Conservation (phyloP, 2,113 vertebrate genomes). For the Anoplopoma fimbria region DNA sequence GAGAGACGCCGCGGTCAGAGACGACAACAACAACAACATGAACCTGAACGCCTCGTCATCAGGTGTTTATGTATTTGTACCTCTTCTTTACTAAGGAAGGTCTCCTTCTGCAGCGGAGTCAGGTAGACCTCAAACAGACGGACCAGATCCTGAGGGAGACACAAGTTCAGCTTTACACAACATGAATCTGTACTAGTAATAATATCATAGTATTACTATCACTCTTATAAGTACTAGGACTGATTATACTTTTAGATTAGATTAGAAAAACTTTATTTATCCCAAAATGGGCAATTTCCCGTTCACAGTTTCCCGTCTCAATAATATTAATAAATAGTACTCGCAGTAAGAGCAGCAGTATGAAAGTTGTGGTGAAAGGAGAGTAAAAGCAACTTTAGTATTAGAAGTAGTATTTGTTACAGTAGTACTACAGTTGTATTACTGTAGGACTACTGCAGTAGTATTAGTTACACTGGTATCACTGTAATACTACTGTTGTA, state of each 20-base stretch:
- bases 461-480: too few relatives aligned
- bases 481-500: too few relatives aligned
- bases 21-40: not conserved
- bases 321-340: too few relatives aligned
- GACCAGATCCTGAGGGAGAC: slow-evolving; percentile 87
- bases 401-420: not conserved
- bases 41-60: not conserved
- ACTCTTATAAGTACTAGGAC: not conserved
- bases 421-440: too few relatives aligned
- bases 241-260: too few relatives aligned
- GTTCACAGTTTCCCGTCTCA: too few relatives aligned
- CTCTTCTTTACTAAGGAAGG: slow-evolving; percentile 94
- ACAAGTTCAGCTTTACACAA: not conserved
- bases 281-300: too few relatives aligned
- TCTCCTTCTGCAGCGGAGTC: slow-evolving; percentile 93
- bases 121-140: slow-evolving; percentile 93
- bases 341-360: not conserved
- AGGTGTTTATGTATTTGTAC: slow-evolving; percentile 68
- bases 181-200: not conserved
- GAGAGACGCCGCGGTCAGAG: not conserved
- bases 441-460: too few relatives aligned
- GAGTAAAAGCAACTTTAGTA: not conserved
- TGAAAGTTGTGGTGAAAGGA: not conserved
- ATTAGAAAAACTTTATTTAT: too few relatives aligned
- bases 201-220: not conserved